Base-by-base conservation (phyloP, 2,888 invertebrate species). In the Acanthococcus lagerstroemiae region DNA sequence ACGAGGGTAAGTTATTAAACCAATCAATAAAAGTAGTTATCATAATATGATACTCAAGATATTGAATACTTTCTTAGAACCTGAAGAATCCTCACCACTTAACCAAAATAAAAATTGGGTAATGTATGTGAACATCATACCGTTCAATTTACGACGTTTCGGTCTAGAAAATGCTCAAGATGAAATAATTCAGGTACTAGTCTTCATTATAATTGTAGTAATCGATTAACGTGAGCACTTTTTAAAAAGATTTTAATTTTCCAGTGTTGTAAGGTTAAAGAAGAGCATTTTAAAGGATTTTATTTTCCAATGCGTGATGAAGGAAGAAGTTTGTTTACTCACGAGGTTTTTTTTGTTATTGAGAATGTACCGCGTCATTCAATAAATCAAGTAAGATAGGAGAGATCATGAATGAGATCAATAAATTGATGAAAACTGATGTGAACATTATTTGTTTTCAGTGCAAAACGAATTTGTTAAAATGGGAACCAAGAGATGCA, bases 361-460 rank as follows among this genome's bases (percentile, higher is more conserved):
- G 17, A 48, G 17, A 17, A 17, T 48, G 48, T 48, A 7, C 48
- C 48, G 48, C 48, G 19, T 48, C 48, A 48, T 17, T 7, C 17
- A 15, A 48, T 48, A 15, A 48, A 48, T 48, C 48, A 48, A 17
- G 48, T 48, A 48, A 48, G 48, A 48, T 48, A 48, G 48, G 48
- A 48, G 48, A 48, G 48, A 48, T 48, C 48, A 48, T 48, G 48
- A 48, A 48, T 48, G 48, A 48, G 48, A 48, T 48, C 17, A 48
- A 48, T 7, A 37, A 48, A 48, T 48, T 48, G 48, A 48, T 48
- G 48, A 48, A 48, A 48, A 48, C 48, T 48, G 48, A 48, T 48
- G 48, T 48, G 48, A 48, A 48, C 48, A 48, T 48, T 48, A 48
- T 48, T 48, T 48, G 48, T 48, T 48, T 48, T 48, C 48, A 48